phyloP scores from a whole-genome alignment of 2,888 invertebrate genomes.

The Neocrepidodera transversa region DNA sequence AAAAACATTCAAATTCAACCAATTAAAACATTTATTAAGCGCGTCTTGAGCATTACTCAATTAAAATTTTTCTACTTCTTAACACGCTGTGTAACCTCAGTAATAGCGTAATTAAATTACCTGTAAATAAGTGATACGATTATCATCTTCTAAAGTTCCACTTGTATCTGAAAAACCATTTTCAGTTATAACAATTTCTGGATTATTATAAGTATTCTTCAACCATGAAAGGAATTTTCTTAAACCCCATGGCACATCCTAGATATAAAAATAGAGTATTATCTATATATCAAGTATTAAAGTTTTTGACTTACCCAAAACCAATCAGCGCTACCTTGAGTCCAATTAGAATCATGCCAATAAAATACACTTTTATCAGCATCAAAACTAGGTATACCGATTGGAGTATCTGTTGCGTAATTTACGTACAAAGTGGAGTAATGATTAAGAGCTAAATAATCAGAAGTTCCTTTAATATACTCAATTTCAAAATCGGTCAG shows the following conservation, averaged over 20 bases:
- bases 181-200: slow-evolving; percentile 45
- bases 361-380: slow-evolving; percentile 58
- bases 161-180: slow-evolving; percentile 41
- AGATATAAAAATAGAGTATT: slow-evolving; percentile 2
- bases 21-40: too few relatives aligned
- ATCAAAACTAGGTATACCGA: slow-evolving; percentile 32
- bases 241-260: slow-evolving; percentile 44
- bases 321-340: slow-evolving; percentile 47
- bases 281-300: neutral
- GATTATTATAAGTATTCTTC: slow-evolving; percentile 38
- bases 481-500: slow-evolving; percentile 68
- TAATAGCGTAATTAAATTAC: too few relatives aligned
- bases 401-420: slow-evolving; percentile 24
- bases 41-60: too few relatives aligned
- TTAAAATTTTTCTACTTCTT: too few relatives aligned
- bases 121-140: slow-evolving; percentile 51
- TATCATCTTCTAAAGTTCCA: slow-evolving; percentile 37
- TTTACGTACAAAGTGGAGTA: slow-evolving; percentile 69
- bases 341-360: slow-evolving; percentile 56
- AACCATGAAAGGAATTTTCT: slow-evolving; percentile 41
- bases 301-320: slow-evolving; percentile 46
- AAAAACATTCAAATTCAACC: too few relatives aligned
- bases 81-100: too few relatives aligned
- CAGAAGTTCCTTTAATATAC: slow-evolving; percentile 68
- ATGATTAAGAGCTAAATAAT: slow-evolving; percentile 78